Evolutionary conservation across 2,113 vertebrate genomes (phyloP), one percentile per base, ranked within the genome.

Genomic region (Pelecanus crispus): DNA sequence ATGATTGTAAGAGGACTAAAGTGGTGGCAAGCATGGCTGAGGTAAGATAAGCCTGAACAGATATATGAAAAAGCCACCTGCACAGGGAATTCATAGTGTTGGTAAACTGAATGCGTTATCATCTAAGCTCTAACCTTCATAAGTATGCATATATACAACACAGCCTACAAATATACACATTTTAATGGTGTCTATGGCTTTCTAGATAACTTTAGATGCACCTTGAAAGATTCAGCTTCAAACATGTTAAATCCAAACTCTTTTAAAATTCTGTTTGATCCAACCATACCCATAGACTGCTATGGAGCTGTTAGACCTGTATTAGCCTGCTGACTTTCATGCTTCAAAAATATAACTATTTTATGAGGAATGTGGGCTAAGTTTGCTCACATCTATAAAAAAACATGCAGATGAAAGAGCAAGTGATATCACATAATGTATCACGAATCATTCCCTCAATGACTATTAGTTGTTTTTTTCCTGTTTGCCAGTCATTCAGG

Each of bases 211-310:
- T 86, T 83, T 59, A 59, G 84, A 65, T 0, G 4, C 25, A 67
- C 24, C 52, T 75, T 85, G 47, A 75, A 82, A 85, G 17, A 71
- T 40, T 77, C 44, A n/a, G 6, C 34, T 91, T 85, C 70, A 90
- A 87, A 67, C 11, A 61, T 29, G 19, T 14, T 68, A 47, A 81
- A 75, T 34, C 9, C 14, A 79, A 78, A 50, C 11, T 92, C 56
- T 58, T 71, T 32, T 36, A 79, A 92, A 87, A 91, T 89, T 89
- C 80, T 79, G 7, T 92, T 95, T 95, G 61, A 84, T 91, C 29
- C 38, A 61, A 28, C n/a, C 24, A 21, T 72, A 70, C 15, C 11
- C 7, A 16, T 9, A 72, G 38, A 65, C 38, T 44, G 17, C 42
- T 56, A 61, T 1, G 8, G 59, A 92, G 55, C 14, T 75, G 55